Evolutionary conservation across 2,797 vertebrate species (phyloP), one percentile per base, ranked within the genome.

Genomic region (Thunnus albacares): DNA sequence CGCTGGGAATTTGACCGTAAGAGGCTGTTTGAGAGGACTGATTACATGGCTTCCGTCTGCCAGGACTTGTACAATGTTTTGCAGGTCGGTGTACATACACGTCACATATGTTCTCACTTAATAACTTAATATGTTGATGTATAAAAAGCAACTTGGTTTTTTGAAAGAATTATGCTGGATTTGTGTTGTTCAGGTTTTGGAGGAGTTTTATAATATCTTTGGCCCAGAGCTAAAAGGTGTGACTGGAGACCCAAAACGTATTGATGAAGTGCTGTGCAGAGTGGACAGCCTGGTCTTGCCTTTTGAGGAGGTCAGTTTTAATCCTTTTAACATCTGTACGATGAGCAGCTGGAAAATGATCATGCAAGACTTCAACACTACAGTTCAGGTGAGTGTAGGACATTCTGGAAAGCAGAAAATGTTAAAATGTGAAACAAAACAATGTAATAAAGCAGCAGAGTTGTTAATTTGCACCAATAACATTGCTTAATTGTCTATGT

Each of bases 1-100:
- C 96, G 95, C 11, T 99, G 98, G 98, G 98, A 99, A 85, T 99
- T 99, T 86, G 97, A 99, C 38, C 93, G 92, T 8, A 97, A 97
- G 67, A 95, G 91, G 77, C 94, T 99, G 35, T 99, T 99, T 92
- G 97, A 97, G 87, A 96, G 94, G 88, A 98, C 96, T 0, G 98
- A 99, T 82, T 97, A 98, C 85, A 97, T 99, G 96, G 90, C 96
- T 65, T 87, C 87, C 9, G 86, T 99, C 87, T 99, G 97, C 77
- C 97, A 97, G 80, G 97, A 99, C 80, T 91, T 99, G 0, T 87
- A 85, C 71, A 87, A 93, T 58, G 30, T 97, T 74, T 87, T 99
- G 60, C 97, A 98, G 97, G 98, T 99, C 43, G 80, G 90, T 76
- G 15, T 47, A 30, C 30, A 60, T 8, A 41, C 5, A 4, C 8